Base-by-base conservation (phyloP, 2,797 vertebrate genomes). In the Scomberomorus guttatus region DNA sequence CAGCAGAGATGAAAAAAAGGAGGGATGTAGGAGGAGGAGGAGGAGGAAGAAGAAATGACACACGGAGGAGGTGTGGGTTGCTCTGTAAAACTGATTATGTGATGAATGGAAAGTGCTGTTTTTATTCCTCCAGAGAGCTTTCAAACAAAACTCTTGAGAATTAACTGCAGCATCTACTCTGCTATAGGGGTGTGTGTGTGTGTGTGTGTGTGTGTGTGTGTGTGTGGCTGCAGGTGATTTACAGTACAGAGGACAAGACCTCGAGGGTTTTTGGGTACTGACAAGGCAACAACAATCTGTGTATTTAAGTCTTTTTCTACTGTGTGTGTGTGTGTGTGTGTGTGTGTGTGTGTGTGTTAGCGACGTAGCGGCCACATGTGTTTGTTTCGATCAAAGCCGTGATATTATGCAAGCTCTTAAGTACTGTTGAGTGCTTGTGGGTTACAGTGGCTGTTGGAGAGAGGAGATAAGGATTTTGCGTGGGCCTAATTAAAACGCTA, bases 401-500 rank as follows among this genome's bases (percentile, higher is more conserved):
- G 80, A 89, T 87, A 77, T 85, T 88, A 87, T 88, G 66, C 72
- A 72, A 81, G 69, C 80, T 79, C 76, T 78, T 78, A 61, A 87
- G 85, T 27, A 66, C 50, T 64, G 69, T 32, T 55, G 79, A 87
- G 84, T 85, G 78, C 81, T 82, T 24, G 80, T 90, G 89, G 85
- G 84, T 85, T 77, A 75, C 71, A 65, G 80, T 71, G 60, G 72
- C 81, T 84, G 86, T 88, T 84, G 82, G 72, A 87, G 72, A 80
- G 81, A 63, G 46, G 75, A 76, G 88, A 90, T 89, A 83, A 92
- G 82, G 82, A 85, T 88, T 83, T 77, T 51, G 80, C 27, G 87
- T 90, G 87, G 89, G 88, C 83, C 77, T 88, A 80, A 93, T 87
- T 93, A 86, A 89, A 90, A 90, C 24, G 32, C 60, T 44, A n/a